phyloP scores from a whole-genome alignment of 2,113 vertebrate genomes.

The Pyxicephalus adspersus region DNA sequence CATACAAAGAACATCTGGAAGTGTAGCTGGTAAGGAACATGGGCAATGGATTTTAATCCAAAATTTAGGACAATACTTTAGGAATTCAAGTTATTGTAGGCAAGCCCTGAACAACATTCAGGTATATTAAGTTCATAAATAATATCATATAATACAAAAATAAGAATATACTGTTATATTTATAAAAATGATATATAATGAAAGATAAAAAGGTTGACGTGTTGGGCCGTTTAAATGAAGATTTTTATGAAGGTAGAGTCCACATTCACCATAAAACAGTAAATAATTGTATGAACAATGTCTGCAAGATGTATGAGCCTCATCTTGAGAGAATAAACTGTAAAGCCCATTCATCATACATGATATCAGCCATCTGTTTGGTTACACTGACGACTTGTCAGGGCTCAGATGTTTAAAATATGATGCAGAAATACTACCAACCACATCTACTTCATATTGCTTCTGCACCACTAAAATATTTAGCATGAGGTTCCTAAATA shows the following conservation, averaged over 20 bases:
- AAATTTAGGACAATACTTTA: too few species aligned
- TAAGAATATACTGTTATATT: too few species aligned
- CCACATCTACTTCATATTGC: neutral
- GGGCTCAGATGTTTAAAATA: constrained; percentile 19
- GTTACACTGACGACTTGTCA: constrained; percentile 32
- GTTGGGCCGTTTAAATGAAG: neutral
- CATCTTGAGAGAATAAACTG: constrained; percentile 43
- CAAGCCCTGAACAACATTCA: too few species aligned
- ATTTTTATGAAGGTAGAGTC: neutral
- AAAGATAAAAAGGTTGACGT: neutral
- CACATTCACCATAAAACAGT: constrained; percentile 6
- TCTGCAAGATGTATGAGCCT: constrained; percentile 35
- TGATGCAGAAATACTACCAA: constrained; percentile 8
- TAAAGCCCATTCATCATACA: constrained; percentile 34
- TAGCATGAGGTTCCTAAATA: too few species aligned
- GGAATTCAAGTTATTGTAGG: too few species aligned
- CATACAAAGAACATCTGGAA: too few species aligned
- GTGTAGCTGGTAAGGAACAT: too few species aligned
- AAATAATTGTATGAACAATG: constrained; percentile 35
- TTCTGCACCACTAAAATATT: too few species aligned
- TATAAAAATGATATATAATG: neutral
- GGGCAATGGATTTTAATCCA: too few species aligned
- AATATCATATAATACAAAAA: too few species aligned
- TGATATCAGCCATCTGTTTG: constrained; percentile 12
- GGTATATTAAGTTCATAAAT: too few species aligned